phyloP scores from a whole-genome alignment of 92 coral and sea anemone species.

The Epizoanthus scotinus region DNA sequence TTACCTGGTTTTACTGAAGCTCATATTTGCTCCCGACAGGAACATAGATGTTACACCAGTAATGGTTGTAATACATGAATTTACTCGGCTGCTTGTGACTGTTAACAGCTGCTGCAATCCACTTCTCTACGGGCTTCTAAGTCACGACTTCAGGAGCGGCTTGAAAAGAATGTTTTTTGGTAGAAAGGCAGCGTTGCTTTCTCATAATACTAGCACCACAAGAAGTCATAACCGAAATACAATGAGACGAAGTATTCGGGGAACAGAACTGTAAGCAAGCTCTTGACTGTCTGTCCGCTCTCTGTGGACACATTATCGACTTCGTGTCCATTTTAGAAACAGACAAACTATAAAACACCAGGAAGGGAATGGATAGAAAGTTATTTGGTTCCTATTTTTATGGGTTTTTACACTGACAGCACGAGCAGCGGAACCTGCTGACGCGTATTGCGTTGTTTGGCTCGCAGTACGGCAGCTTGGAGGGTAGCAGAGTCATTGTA shows the following conservation, averaged over 20 bases:
- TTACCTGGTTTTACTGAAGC: slow-evolving; percentile 30
- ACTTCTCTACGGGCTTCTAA: slow-evolving; percentile 50
- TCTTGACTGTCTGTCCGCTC: neutral
- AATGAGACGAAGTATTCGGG: neutral
- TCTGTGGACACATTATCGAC: neutral
- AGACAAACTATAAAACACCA: too few relatives aligned
- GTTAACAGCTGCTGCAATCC: slow-evolving; percentile 60
- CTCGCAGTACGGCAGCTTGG: too few relatives aligned
- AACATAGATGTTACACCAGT: slow-evolving; percentile 33
- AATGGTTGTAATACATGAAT: slow-evolving; percentile 40
- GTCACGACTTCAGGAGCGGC: slow-evolving; percentile 48
- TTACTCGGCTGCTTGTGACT: slow-evolving; percentile 51
- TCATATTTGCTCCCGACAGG: slow-evolving; percentile 4
- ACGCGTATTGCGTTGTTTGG: too few relatives aligned
- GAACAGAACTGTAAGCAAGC: neutral
- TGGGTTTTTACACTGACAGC: too few relatives aligned
- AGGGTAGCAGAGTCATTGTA: too few relatives aligned
- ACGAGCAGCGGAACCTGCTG: too few relatives aligned
- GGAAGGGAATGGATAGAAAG: too few relatives aligned
- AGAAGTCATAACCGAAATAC: slow-evolving; percentile 5
- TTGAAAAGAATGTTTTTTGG: slow-evolving; percentile 9
- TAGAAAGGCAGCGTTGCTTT: neutral
- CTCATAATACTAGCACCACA: neutral
- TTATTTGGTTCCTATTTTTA: too few relatives aligned
- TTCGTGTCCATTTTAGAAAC: too few relatives aligned